Evolutionary conservation across 2,797 vertebrate genomes (phyloP).

Genomic region (Pyrocephalus nanus): DNA sequence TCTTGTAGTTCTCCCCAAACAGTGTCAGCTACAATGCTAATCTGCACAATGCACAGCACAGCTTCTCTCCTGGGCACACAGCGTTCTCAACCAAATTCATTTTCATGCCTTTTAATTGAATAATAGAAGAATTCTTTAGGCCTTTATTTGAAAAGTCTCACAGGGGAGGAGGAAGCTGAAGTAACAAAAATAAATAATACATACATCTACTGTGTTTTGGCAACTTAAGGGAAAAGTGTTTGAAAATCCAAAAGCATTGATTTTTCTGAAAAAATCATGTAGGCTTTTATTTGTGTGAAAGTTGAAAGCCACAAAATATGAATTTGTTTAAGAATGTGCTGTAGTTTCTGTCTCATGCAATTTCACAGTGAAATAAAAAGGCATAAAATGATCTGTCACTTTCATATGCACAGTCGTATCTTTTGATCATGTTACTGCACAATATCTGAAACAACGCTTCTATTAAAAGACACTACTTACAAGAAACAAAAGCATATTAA

Average conservation of each 20-base stretch:
- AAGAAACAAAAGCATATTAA: slow-evolving; percentile 56
- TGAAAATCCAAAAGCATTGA: slow-evolving; percentile 48
- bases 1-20: not conserved
- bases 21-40: slow-evolving; percentile 49
- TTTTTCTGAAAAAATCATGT: slow-evolving; percentile 46
- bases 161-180: slow-evolving; percentile 35
- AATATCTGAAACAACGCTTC: slow-evolving; percentile 23
- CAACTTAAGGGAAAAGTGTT: slow-evolving; percentile 34
- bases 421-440: slow-evolving; percentile 56
- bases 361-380: slow-evolving; percentile 64
- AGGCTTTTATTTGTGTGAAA: slow-evolving; percentile 51
- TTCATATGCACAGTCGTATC: slow-evolving; percentile 39
- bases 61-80: slow-evolving; percentile 54
- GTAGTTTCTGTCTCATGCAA: slow-evolving; percentile 59
- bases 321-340: slow-evolving; percentile 54
- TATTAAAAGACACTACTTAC: slow-evolving; percentile 26
- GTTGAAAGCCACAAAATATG: slow-evolving; percentile 29
- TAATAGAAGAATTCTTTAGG: slow-evolving; percentile 32
- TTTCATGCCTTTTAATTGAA: slow-evolving; percentile 66
- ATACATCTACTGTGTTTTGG: slow-evolving; percentile 33
- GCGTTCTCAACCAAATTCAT: slow-evolving; percentile 48
- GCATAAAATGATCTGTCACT: slow-evolving; percentile 56
- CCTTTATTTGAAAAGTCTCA: slow-evolving; percentile 29
- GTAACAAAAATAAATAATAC: slow-evolving; percentile 44
- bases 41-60: slow-evolving; percentile 50